Base-by-base conservation (phyloP, 2,888 invertebrate species). In the Hydrotaea cyrtoneurina region DNA sequence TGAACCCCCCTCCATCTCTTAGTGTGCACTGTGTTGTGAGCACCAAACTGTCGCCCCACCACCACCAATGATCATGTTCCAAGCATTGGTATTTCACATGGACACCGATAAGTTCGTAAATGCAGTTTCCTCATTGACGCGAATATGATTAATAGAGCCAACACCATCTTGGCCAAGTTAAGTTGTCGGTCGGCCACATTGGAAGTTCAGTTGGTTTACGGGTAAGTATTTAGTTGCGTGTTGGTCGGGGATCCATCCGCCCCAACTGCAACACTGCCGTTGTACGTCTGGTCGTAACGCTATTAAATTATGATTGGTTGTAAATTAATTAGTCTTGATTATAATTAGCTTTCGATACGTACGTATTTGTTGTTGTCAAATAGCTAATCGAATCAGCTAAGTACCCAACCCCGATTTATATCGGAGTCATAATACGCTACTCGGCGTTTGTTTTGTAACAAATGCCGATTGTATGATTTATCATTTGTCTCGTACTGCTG, bases 281-380 rank as follows among this genome's bases (percentile, higher is more conserved):
- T 7, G 31, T 4, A 31, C 31, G 69, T 15, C 75, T 83, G 77
- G 74, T 72, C 71, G 59, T 19, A 3, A 23, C 39, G 43, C 21
- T 69, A 69, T 69, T 69, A 79, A 79, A 73, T 79, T 82, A 79
- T 85, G 78, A 82, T 82, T 73, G 82, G 82, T 82, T 79, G 59
- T 53, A 80, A 85, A 82, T 82, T 85, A 85, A 85, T 69, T 69
- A 69, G 46, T 80, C 77, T 66, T 80, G 85, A 82, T 82, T 77
- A 62, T 77, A 82, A 80, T 82, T 82, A 82, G 82, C 72, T 73
- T 23, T 5, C 43, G 13, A 19, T 59, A 11, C 13, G 59, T 31
- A 19, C 46, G 21, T 69, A 69, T 46, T 43, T 69, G 69, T 69
- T 69, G 43, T 46, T 23, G 19, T 46, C 43, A 31, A 62, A 62